Evolutionary conservation across 2,888 invertebrate species (phyloP).

Genomic region (Teleiodes luculella): DNA sequence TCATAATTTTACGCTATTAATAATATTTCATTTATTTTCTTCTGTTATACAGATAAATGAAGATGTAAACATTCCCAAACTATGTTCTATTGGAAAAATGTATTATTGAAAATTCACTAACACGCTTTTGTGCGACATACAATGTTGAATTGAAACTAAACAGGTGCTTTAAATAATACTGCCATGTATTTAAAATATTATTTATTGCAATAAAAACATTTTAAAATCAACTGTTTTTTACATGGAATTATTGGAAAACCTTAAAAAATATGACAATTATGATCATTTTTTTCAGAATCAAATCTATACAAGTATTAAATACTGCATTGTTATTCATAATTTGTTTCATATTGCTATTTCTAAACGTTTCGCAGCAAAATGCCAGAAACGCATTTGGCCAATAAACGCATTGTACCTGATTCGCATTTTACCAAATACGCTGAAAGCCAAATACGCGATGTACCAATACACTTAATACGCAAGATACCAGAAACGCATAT

Average conservation of each 20-base stretch:
- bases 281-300: background rate
- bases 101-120: background rate
- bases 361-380: no score
- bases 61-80: background rate
- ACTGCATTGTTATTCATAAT: background rate
- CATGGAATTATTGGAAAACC: background rate
- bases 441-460: no score
- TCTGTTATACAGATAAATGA: background rate
- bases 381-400: no score
- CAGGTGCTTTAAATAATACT: slow-evolving; percentile 13
- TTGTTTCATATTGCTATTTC: background rate
- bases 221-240: slow-evolving; percentile 22
- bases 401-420: no score
- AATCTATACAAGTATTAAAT: no score
- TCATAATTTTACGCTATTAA: no score
- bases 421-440: no score
- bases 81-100: background rate
- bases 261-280: background rate
- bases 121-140: background rate
- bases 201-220: slow-evolving; percentile 30
- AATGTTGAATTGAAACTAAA: background rate
- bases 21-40: background rate
- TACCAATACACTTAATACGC: no score
- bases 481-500: no score
- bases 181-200: slow-evolving; percentile 24